phyloP scores from a whole-genome alignment of 2,113 vertebrate species.

The Garra rufa region DNA sequence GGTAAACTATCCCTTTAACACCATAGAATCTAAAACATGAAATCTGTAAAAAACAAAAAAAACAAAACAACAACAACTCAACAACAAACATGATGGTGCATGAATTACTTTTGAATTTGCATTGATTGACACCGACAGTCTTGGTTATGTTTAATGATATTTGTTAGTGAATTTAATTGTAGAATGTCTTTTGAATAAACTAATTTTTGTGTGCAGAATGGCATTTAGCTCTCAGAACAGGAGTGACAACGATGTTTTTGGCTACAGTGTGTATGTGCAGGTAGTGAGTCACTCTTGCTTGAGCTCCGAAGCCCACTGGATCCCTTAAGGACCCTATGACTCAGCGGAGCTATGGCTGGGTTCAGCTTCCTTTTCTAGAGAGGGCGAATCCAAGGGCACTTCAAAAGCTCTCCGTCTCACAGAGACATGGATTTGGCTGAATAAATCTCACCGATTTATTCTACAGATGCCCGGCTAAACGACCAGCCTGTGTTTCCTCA shows the following conservation, averaged over 20 bases:
- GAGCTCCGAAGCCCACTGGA: slow-evolving; percentile 19
- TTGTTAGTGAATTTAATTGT: background rate
- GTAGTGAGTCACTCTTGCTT: slow-evolving; percentile 6
- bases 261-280: background rate
- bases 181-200: background rate
- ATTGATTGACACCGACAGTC: background rate
- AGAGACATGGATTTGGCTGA: background rate
- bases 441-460: slow-evolving; percentile 8
- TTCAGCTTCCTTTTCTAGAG: background rate
- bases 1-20: too few species aligned
- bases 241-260: background rate
- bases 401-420: background rate
- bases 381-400: slow-evolving; percentile 26
- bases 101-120: background rate
- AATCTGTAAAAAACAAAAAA: background rate
- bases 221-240: background rate
- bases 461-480: slow-evolving; percentile 9
- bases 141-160: background rate
- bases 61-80: too few species aligned
- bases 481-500: background rate
- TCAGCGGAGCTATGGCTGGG: background rate
- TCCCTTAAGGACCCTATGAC: slow-evolving; percentile 8
- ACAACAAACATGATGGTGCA: too few species aligned
- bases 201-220: background rate
- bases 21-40: background rate